Evolutionary conservation across 2,797 vertebrate genomes (phyloP).

Genomic region (Tarsius wallacei): DNA sequence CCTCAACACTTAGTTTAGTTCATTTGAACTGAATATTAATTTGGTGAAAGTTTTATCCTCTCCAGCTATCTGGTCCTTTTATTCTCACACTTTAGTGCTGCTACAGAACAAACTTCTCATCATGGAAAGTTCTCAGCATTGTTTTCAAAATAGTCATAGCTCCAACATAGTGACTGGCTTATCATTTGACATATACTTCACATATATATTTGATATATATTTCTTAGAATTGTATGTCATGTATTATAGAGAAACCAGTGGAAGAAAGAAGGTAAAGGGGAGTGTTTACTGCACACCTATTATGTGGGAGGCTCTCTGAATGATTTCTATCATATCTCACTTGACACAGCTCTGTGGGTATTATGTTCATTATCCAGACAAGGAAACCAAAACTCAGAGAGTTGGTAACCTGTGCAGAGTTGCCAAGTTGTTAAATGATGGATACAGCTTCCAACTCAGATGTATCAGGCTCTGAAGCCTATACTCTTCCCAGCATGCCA

Average conservation of each 20-base stretch:
- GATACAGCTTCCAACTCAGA: not conserved
- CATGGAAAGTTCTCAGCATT: not conserved
- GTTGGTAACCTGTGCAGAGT: not conserved
- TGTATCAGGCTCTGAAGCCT: not conserved
- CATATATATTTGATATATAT: not conserved
- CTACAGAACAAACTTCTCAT: not conserved
- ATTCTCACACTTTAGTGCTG: not conserved
- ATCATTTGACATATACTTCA: not conserved
- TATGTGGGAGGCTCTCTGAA: not conserved
- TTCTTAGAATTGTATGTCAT: not conserved
- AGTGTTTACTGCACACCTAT: not conserved
- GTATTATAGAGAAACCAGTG: slow-evolving; percentile 14
- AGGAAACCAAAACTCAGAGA: not conserved
- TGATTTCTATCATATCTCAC: not conserved
- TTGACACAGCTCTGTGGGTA: not conserved
- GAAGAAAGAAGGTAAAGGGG: not conserved
- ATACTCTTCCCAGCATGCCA: not conserved
- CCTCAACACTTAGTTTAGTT: slow-evolving; percentile 13
- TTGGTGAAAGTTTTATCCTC: not conserved
- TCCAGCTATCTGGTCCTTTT: not conserved
- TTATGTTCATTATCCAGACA: not conserved
- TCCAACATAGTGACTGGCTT: not conserved
- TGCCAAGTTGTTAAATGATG: not conserved
- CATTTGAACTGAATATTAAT: not conserved
- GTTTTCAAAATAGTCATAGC: not conserved